phyloP scores from a whole-genome alignment of 2,113 vertebrate species.

The Lipophrys pholis region DNA sequence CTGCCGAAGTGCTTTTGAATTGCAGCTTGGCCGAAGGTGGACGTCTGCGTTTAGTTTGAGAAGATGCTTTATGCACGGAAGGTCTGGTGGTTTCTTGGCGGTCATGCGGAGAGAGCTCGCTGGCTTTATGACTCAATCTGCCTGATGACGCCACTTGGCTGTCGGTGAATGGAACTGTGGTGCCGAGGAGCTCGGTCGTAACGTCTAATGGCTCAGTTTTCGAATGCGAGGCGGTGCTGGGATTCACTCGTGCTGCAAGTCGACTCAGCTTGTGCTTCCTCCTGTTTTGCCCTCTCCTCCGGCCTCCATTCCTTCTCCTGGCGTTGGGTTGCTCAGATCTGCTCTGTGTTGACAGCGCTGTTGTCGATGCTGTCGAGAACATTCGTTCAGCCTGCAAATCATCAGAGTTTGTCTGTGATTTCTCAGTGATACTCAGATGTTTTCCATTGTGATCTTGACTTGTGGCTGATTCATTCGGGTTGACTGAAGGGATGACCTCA shows the following conservation, averaged over 20 bases:
- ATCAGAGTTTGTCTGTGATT: background rate
- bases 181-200: conserved; percentile 41
- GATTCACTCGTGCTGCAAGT: conserved; percentile 24
- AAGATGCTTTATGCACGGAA: conserved; percentile 32
- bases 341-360: background rate
- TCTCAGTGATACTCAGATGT: conserved; percentile 7
- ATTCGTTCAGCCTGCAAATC: conserved; percentile 30
- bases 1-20: conserved; percentile 28
- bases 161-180: conserved; percentile 57
- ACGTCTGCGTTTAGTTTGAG: conserved; percentile 21
- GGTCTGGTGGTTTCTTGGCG: conserved; percentile 20
- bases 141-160: conserved; percentile 67
- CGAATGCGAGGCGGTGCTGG: conserved; percentile 29
- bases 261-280: conserved; percentile 64
- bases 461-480: conserved; percentile 28
- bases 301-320: conserved; percentile 79
- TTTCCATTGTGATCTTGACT: conserved; percentile 42
- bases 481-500: conserved; percentile 6
- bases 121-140: conserved; percentile 63
- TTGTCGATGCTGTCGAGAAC: conserved; percentile 38
- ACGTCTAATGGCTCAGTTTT: conserved; percentile 57
- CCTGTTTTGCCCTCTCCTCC: conserved; percentile 81
- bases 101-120: conserved; percentile 44
- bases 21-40: conserved; percentile 15
- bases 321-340: conserved; percentile 31